Conservation (phyloP, 2,113 vertebrate species). For the Bungarus multicinctus region DNA sequence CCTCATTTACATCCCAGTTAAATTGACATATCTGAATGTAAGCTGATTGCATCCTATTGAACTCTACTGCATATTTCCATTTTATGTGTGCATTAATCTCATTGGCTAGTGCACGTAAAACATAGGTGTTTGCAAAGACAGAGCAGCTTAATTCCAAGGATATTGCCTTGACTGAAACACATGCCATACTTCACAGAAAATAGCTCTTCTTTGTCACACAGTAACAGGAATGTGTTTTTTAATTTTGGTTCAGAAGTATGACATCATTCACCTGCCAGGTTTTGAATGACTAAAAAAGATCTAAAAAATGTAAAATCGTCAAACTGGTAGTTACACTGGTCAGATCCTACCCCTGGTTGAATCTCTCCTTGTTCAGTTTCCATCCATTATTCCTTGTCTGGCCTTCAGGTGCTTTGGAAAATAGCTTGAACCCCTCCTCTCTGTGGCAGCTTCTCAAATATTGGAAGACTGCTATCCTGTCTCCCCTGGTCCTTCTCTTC, state of each 20-base stretch:
- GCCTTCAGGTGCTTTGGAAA: too few relatives aligned
- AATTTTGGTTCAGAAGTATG: neutral
- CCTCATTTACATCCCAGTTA: slow-evolving; percentile 9
- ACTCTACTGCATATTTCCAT: neutral
- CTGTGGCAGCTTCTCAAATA: too few relatives aligned
- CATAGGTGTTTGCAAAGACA: neutral
- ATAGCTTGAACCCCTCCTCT: too few relatives aligned
- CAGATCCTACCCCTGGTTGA: too few relatives aligned
- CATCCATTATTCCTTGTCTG: too few relatives aligned
- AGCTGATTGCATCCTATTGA: slow-evolving; percentile 16
- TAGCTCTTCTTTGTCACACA: neutral
- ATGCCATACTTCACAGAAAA: neutral
- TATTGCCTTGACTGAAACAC: neutral
- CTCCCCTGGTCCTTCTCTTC: too few relatives aligned
- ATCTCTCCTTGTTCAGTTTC: too few relatives aligned
- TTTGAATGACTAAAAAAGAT: neutral
- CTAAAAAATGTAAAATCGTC: too few relatives aligned
- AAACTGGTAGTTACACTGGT: too few relatives aligned
- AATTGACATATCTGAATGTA: slow-evolving; percentile 8
- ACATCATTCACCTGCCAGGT: neutral
- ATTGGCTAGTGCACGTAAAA: neutral
- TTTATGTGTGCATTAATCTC: neutral
- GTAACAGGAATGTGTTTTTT: neutral
- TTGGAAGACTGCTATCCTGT: too few relatives aligned
- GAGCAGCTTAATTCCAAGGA: neutral